Conservation (phyloP, 2,113 vertebrate species). For the Saccopteryx bilineata region DNA sequence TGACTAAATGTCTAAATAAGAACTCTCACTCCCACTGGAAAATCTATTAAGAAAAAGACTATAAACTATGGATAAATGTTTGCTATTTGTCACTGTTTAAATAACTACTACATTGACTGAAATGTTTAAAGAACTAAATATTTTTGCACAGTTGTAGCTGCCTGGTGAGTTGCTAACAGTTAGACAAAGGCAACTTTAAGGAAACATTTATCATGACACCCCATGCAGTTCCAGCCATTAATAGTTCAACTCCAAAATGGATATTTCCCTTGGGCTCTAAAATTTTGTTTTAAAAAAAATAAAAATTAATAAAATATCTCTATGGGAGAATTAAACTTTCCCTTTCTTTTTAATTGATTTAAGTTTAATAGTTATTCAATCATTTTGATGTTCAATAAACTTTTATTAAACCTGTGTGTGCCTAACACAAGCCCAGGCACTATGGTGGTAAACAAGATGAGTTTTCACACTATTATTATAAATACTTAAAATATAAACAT, state of each 20-base stretch:
- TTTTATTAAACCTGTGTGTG: slow-evolving; percentile 27
- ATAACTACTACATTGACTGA: slow-evolving; percentile 49
- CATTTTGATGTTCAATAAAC: slow-evolving; percentile 50
- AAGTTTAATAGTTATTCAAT: slow-evolving; percentile 45
- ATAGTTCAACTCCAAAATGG: slow-evolving; percentile 61
- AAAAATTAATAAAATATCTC: not conserved
- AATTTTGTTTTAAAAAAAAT: slow-evolving; percentile 56
- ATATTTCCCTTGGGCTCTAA: slow-evolving; percentile 47
- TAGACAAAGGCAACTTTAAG: slow-evolving; percentile 69
- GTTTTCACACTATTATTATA: not conserved
- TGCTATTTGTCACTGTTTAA: slow-evolving; percentile 65
- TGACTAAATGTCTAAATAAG: slow-evolving; percentile 65
- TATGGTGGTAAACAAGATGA: not conserved
- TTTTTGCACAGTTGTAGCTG: slow-evolving; percentile 64
- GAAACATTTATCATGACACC: slow-evolving; percentile 65
- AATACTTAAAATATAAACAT: not conserved
- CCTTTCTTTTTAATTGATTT: not conserved
- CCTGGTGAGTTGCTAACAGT: slow-evolving; percentile 68
- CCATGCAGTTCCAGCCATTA: slow-evolving; percentile 61
- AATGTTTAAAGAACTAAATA: slow-evolving; percentile 73
- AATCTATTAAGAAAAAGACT: slow-evolving; percentile 69
- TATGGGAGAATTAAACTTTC: slow-evolving; percentile 10
- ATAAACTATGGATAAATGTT: slow-evolving; percentile 65
- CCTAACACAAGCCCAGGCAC: not conserved
- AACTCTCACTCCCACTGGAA: slow-evolving; percentile 54